Percentiles rank a stretch among this genome's conserved stretches.
phyloP scores from a whole-genome alignment of 2,888 invertebrate genomes.

The Antheraea yamamai region DNA sequence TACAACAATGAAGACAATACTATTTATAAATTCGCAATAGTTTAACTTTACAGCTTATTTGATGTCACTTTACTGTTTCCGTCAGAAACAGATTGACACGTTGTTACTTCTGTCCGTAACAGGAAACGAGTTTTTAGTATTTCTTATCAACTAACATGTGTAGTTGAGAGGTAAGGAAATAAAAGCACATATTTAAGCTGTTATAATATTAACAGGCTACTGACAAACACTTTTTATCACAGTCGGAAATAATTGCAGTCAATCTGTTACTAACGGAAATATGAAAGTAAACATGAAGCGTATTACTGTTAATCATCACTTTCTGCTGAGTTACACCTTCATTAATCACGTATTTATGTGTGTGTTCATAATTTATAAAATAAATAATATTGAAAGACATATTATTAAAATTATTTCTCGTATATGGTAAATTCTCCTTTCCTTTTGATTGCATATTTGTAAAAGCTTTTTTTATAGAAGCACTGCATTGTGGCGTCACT shows the following conservation, averaged over 20 bases:
- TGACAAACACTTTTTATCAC: neutral
- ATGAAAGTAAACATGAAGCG: neutral
- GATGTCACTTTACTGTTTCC: neutral
- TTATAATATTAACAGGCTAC: neutral
- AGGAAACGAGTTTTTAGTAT: too few relatives aligned
- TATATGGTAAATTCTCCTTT: too few relatives aligned
- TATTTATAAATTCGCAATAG: neutral
- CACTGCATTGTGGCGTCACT: too few relatives aligned
- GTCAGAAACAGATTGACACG: neutral
- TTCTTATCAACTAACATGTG: neutral
- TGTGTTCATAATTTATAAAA: conserved; percentile 9
- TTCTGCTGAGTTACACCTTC: neutral
- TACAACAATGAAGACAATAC: neutral
- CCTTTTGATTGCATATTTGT: too few relatives aligned
- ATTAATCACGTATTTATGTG: neutral
- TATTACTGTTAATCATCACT: neutral
- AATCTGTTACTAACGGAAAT: neutral
- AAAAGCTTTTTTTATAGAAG: too few relatives aligned
- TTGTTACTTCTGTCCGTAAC: neutral
- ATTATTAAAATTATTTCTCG: neutral
- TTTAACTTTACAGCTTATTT: neutral
- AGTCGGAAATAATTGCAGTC: neutral
- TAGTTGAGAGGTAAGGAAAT: neutral
- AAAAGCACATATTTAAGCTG: too few relatives aligned
- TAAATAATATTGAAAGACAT: neutral